Base-by-base conservation (phyloP, 1,140 invertebrate genomes). In the Lasioglossum albipes region DNA sequence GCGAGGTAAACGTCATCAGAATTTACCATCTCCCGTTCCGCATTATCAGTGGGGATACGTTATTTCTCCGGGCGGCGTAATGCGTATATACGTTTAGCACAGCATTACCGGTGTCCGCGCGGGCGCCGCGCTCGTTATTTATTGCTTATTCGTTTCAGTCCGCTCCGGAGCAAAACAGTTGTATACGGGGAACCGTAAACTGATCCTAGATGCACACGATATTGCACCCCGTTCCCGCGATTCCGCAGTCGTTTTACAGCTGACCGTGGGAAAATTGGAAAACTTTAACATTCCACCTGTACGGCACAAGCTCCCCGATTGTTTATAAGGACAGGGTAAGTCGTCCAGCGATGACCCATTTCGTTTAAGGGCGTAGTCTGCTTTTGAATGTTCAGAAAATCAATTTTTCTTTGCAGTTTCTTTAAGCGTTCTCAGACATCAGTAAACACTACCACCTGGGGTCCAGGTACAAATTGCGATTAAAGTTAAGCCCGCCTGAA, bases 381-480 rank as follows among this genome's bases (percentile, higher is more conserved):
- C 36, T 36, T 36, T 36, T 36, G 36, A 36, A 36, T 36, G 1
- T 36, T 36, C 36, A 36, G 2, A 36, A 36, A 36, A 36, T 36
- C 1, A 5, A 36, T 36, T 36, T 5, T 36, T 5, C 3, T 36
- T 3, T 1, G 36, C 36, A 36, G 2, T 36, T 36, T 36, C 36
- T 36, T 36, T 5, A 5, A 36, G 36, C 5, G 36, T 36, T 36
- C 36, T 5, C 36, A 5, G 36, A 36, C 36, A 36, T 36, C 83
- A 72, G 83, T 89, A 88, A 89, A 88, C 88, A 89, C 75, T 45
- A 59, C 73, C 67, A 76, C 65, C 70, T 67, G 41, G 79, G 80
- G 74, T 54, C 74, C 75, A 82, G 36, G 72, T 88, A 84, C 86
- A 85, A 89, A 89, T 89, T 88, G 81, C 87, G 88, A 89, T 88